These are phyloP conservation scores for Procambarus clarkii DNA, from an alignment of 1,140 invertebrate species.

Conservation along the genomic window DNA sequence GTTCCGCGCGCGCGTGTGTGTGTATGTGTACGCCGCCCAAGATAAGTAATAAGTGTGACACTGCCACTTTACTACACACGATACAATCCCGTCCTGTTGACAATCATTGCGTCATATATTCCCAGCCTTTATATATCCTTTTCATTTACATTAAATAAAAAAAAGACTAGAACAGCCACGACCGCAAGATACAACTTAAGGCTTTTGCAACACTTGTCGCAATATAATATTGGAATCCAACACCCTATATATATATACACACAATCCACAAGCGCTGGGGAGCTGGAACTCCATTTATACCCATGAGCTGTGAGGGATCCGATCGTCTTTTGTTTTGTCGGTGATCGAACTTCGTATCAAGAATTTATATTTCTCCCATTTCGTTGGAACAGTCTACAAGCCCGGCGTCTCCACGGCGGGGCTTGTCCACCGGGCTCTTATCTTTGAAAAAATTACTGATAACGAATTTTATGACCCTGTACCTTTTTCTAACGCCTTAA, in stretches of 20 bases:
- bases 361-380: constrained; percentile 66
- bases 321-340: constrained; percentile 65
- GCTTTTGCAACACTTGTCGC: too few relatives aligned
- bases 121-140: too few relatives aligned
- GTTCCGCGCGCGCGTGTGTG: background rate
- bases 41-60: background rate
- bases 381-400: constrained; percentile 57
- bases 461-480: constrained; percentile 65
- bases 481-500: constrained; percentile 61
- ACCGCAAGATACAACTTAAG: too few relatives aligned
- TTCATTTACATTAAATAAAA: too few relatives aligned
- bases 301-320: background rate
- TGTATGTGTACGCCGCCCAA: background rate
- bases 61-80: too few relatives aligned
- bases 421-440: constrained; percentile 38
- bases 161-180: too few relatives aligned
- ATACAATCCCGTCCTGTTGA: too few relatives aligned
- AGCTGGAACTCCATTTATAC: too few relatives aligned
- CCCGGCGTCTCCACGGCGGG: constrained; percentile 23
- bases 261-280: too few relatives aligned
- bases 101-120: too few relatives aligned
- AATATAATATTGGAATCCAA: too few relatives aligned
- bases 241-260: too few relatives aligned
- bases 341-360: constrained; percentile 65
- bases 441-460: constrained; percentile 61